phyloP scores from a whole-genome alignment of 2,888 invertebrate genomes.

The Drosophila villosipedis region DNA sequence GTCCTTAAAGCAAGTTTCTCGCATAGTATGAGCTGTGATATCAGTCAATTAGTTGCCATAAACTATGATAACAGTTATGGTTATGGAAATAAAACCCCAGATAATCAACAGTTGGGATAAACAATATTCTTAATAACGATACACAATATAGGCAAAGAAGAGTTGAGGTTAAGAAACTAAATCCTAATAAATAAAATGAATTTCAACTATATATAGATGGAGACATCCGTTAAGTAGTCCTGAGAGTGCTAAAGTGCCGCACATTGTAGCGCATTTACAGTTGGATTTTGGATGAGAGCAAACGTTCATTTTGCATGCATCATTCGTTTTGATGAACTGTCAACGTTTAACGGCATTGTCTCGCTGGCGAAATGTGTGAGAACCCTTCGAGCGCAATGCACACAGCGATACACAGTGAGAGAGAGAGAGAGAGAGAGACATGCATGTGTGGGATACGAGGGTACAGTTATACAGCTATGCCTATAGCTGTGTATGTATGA shows the following conservation, averaged over 20 bases:
- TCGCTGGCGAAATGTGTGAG: constrained; percentile 50
- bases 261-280: constrained; percentile 37
- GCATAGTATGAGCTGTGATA: not conserved
- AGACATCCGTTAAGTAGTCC: not conserved
- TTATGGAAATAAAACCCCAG: not conserved
- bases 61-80: not conserved
- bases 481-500: constrained; percentile 33
- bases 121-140: not conserved
- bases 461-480: constrained; percentile 43
- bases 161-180: not conserved
- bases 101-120: not conserved
- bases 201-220: not conserved
- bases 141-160: not conserved
- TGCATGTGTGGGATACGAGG: constrained; percentile 23
- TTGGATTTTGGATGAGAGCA: constrained; percentile 22
- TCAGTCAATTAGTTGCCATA: not conserved
- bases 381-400: constrained; percentile 38
- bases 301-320: constrained; percentile 80
- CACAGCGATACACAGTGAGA: too few species aligned
- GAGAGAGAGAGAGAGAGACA: not conserved
- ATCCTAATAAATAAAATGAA: not conserved
- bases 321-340: constrained; percentile 83
- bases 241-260: not conserved
- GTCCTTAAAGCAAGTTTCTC: not conserved
- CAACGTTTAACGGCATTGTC: constrained; percentile 75